A percentile compares a stretch with the other conserved stretches of the same genome.
phyloP scores from a whole-genome alignment of 2,888 invertebrate species.

The Lordiphosa andalusiaca region DNA sequence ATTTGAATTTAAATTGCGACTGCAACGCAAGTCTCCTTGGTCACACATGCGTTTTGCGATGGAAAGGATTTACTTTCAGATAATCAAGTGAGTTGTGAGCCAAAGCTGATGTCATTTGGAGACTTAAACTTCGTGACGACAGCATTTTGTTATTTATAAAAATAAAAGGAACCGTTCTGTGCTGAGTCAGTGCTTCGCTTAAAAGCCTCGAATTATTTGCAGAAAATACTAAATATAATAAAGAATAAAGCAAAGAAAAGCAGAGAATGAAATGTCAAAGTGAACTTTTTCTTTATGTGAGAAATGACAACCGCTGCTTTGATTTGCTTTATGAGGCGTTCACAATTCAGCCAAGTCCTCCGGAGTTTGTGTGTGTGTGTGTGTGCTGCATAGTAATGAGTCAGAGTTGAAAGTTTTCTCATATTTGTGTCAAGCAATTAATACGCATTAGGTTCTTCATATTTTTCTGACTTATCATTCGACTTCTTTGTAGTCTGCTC shows the following conservation, averaged over 20 bases:
- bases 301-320: constrained; percentile 57
- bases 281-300: constrained; percentile 49
- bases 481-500: constrained; percentile 12
- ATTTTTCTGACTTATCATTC: constrained; percentile 27
- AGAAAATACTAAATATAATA: constrained; percentile 40
- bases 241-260: constrained; percentile 45
- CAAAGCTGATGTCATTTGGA: constrained; percentile 59
- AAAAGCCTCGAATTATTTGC: constrained; percentile 53
- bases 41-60: constrained; percentile 11
- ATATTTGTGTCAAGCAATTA: constrained; percentile 54
- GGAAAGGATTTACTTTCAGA: constrained; percentile 28
- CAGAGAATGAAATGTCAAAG: constrained; percentile 18
- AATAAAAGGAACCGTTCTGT: constrained; percentile 38
- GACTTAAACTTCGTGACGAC: constrained; percentile 53
- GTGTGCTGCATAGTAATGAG: constrained; percentile 72
- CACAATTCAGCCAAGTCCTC: constrained; percentile 9
- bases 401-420: constrained; percentile 27
- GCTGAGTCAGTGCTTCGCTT: constrained; percentile 60
- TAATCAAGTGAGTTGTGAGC: constrained; percentile 24
- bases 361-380: constrained; percentile 16
- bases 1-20: constrained; percentile 5
- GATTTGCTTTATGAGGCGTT: constrained; percentile 54
- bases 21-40: background rate
- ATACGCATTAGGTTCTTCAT: constrained; percentile 63
- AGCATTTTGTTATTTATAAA: constrained; percentile 43